A percentile compares a stretch with the other conserved stretches of the same genome.
Conservation (phyloP, 2,113 vertebrate species). For the Ariopsis seemanni region DNA sequence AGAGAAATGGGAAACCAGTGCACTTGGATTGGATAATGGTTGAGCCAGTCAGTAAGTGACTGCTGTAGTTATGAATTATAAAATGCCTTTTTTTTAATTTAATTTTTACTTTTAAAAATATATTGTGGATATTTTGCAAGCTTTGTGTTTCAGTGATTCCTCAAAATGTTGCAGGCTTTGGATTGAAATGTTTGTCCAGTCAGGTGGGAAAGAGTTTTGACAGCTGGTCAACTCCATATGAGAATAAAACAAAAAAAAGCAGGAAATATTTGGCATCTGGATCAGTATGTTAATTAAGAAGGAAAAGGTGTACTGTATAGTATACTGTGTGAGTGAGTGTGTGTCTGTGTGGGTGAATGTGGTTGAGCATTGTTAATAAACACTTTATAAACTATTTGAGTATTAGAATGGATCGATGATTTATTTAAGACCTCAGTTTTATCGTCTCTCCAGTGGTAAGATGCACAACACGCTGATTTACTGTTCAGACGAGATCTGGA, state of each 20-base stretch:
- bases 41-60: slow-evolving; percentile 39
- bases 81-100: slow-evolving; percentile 49
- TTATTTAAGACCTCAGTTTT: neutral
- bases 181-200: slow-evolving; percentile 33
- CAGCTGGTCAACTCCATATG: slow-evolving; percentile 27
- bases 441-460: neutral
- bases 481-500: neutral
- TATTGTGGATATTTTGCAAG: slow-evolving; percentile 47
- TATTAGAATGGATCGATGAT: neutral
- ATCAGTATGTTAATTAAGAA: slow-evolving; percentile 32
- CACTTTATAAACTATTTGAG: slow-evolving; percentile 52
- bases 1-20: slow-evolving; percentile 22
- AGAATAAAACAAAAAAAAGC: neutral
- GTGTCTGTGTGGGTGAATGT: slow-evolving; percentile 47
- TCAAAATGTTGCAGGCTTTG: slow-evolving; percentile 35
- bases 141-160: slow-evolving; percentile 43
- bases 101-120: slow-evolving; percentile 29
- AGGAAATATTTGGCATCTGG: slow-evolving; percentile 24
- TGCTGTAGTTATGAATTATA: slow-evolving; percentile 34
- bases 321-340: slow-evolving; percentile 51
- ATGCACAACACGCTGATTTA: neutral
- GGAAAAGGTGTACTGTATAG: slow-evolving; percentile 60
- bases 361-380: slow-evolving; percentile 66
- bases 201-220: neutral
- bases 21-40: slow-evolving; percentile 34